phyloP scores from a whole-genome alignment of 1,140 invertebrate genomes.

The Aphelenchoides avenae region DNA sequence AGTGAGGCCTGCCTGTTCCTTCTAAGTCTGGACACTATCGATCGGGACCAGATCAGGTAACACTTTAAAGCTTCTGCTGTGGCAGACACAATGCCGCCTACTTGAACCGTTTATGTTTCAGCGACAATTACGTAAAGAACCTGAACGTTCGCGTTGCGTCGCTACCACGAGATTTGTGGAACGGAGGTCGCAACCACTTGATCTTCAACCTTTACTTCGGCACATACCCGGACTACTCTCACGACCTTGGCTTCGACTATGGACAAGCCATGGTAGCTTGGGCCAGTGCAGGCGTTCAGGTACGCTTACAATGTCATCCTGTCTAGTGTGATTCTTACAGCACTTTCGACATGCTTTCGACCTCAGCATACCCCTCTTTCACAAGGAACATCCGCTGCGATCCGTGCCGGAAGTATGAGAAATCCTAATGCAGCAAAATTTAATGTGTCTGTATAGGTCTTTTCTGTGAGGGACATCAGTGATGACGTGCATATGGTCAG shows the following conservation, averaged over 20 bases:
- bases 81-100: no score
- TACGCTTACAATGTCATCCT: conserved; percentile 1
- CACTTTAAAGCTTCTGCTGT: conserved; percentile 4
- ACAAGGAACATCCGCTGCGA: conserved; percentile 76
- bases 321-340: conserved; percentile 55
- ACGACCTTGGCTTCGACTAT: conserved; percentile 81
- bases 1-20: conserved; percentile 83
- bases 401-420: conserved; percentile 73
- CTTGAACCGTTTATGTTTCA: conserved; percentile 64
- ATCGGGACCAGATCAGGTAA: conserved; percentile 67
- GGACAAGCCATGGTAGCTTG: conserved; percentile 92
- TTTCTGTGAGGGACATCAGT: no score
- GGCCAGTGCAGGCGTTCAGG: conserved; percentile 68
- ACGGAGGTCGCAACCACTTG: conserved; percentile 89
- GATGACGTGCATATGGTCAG: conserved; percentile 83
- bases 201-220: conserved; percentile 98
- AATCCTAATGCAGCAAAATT: no score
- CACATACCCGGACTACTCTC: conserved; percentile 90
- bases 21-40: conserved; percentile 86
- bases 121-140: conserved; percentile 83
- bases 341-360: conserved; percentile 85
- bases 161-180: conserved; percentile 74
- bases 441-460: no score
- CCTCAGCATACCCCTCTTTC: conserved; percentile 91
- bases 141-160: conserved; percentile 73